Evolutionary conservation across 1,140 invertebrate species (phyloP).

Genomic region (Drosophila navojoa): DNA sequence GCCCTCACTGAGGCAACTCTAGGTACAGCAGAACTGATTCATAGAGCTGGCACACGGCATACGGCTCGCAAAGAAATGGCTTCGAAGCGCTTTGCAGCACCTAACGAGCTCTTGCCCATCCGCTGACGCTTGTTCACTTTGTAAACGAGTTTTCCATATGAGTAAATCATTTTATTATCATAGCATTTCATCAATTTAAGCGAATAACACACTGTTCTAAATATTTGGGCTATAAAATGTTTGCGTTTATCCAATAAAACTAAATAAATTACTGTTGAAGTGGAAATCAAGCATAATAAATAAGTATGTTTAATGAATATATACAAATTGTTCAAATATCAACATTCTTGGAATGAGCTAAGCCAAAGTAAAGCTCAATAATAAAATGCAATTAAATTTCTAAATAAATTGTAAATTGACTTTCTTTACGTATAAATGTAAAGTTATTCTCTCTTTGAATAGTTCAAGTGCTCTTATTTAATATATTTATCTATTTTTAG

Average conservation of each 20-base stretch:
- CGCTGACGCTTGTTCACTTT: background rate
- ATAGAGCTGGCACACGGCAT: background rate
- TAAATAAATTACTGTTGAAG: background rate
- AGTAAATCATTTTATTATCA: constrained; percentile 14
- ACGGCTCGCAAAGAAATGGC: constrained; percentile 1
- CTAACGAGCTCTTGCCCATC: constrained; percentile 1
- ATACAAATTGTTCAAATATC: too few relatives aligned
- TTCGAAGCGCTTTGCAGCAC: background rate
- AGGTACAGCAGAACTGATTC: background rate
- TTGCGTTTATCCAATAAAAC: too few relatives aligned
- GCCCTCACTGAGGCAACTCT: constrained; percentile 12
- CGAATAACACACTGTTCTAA: background rate
- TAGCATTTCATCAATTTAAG: background rate
- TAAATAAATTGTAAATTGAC: background rate
- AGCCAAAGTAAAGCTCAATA: too few relatives aligned
- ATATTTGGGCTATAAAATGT: background rate
- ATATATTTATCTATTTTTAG: constrained; percentile 49
- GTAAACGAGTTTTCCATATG: background rate
- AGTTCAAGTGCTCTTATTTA: too few relatives aligned
- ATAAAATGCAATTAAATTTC: too few relatives aligned
- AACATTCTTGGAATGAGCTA: too few relatives aligned
- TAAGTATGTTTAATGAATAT: background rate
- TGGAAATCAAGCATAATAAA: background rate
- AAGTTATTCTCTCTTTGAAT: too few relatives aligned
- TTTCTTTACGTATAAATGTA: background rate